Evolutionary conservation across 2,113 vertebrate species (phyloP).

Genomic region (Lathamus discolor): DNA sequence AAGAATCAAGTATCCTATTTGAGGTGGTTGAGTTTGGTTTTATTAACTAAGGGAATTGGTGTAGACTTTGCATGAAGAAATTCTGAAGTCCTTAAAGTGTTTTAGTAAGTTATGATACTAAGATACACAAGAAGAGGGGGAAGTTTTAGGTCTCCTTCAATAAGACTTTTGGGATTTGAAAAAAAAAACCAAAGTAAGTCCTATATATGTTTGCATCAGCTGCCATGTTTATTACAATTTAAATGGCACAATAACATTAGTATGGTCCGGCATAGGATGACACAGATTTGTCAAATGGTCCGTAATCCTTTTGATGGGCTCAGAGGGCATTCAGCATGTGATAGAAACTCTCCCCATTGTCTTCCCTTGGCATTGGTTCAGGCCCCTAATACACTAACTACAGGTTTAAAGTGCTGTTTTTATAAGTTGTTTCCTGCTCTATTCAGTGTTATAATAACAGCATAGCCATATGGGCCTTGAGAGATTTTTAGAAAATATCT

Average conservation of each 20-base stretch:
- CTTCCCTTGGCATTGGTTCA: slow-evolving; percentile 13
- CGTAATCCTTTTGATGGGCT: slow-evolving; percentile 56
- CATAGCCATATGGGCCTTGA: neutral
- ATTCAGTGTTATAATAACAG: neutral
- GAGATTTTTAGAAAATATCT: neutral
- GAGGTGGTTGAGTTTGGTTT: neutral
- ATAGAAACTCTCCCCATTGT: slow-evolving; percentile 39
- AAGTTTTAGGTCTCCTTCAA: neutral
- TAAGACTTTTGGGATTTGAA: neutral
- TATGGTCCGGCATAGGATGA: neutral
- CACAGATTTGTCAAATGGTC: slow-evolving; percentile 14
- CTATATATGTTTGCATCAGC: neutral
- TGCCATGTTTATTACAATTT: neutral
- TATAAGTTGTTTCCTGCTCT: neutral
- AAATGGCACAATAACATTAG: slow-evolving; percentile 23
- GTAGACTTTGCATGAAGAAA: neutral
- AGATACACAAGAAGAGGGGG: neutral
- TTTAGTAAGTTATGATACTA: neutral
- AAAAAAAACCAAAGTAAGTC: neutral
- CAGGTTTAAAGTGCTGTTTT: neutral
- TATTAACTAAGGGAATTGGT: neutral
- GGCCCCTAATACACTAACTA: slow-evolving; percentile 8
- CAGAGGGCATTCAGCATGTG: slow-evolving; percentile 40
- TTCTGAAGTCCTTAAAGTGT: neutral
- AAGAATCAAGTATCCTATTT: slow-evolving; percentile 36